Base-by-base conservation (phyloP, 2,113 vertebrate genomes). In the Ophthalmolycus amberensis region DNA sequence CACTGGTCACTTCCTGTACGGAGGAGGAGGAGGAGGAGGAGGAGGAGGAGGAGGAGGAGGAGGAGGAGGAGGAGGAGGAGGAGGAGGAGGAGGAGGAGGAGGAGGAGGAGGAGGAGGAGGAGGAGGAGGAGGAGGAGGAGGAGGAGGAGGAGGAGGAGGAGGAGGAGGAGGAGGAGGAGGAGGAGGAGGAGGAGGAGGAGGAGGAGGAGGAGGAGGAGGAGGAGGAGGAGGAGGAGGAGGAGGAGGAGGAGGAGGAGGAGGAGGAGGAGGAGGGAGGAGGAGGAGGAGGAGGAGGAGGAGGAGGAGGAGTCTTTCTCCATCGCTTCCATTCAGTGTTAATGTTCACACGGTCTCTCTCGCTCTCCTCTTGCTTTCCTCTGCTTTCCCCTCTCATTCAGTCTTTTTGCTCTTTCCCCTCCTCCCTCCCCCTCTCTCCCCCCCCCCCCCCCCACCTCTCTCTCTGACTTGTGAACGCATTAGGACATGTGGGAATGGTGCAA, bases 401-500 rank as follows among this genome's bases (percentile, higher is more conserved):
- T 34, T 34, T 34, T 34, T 34, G 32, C 37, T 38, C 37, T 38
- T 9, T 38, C 38, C 9, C 38, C 9, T 9, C 9, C 38, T 38
- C 20, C n/a, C n/a, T n/a, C n/a, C n/a, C n/a, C n/a, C n/a, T n/a
- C 71, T 37, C 29, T 50, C 3, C 1, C 6, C 20, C 29, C 9
- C 34, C 15, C 75, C 32, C 56, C 40, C 83, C 40, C 64, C 9
- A 76, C 42, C 65, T 22, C 77, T 58, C 79, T 48, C 79, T 87
- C 71, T 87, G 75, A 87, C 90, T 86, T 88, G 83, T 89, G 83
- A 94, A 91, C 88, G 92, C 88, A 85, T 84, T 80, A 90, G 92
- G 89, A 86, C 85, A 92, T 92, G 94, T 95, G 94, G 94, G 93
- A 95, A 95, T 91, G 89, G 90, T 90, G 88, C 85, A 82, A 67